Evolutionary conservation across 1,140 invertebrate genomes (phyloP).

Genomic region (Lasioglossum baleicum): DNA sequence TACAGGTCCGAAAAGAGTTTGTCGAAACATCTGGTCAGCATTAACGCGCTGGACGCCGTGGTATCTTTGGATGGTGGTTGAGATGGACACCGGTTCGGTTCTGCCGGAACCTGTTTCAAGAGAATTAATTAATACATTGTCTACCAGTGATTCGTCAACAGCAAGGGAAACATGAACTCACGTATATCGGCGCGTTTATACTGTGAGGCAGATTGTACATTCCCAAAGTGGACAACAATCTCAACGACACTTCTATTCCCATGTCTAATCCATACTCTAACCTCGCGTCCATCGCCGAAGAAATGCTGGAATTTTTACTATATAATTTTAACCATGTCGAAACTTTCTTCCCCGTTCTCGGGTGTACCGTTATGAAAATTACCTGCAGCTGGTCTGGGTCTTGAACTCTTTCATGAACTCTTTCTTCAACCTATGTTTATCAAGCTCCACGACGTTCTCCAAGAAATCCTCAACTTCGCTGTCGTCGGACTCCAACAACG

Average conservation of each 20-base stretch:
- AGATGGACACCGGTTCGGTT: constrained; percentile 63
- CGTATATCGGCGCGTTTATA: constrained; percentile 79
- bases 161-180: constrained; percentile 51
- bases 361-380: constrained; percentile 31
- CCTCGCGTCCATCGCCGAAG: constrained; percentile 87
- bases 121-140: not conserved
- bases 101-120: constrained; percentile 50
- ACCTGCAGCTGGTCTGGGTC: constrained; percentile 71
- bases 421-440: constrained; percentile 78
- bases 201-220: constrained; percentile 82
- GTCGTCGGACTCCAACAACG: constrained; percentile 86
- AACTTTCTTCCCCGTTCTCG: not conserved
- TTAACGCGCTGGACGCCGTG: constrained; percentile 77
- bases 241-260: constrained; percentile 86
- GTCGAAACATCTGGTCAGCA: constrained; percentile 87
- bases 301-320: constrained; percentile 76
- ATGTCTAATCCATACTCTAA: constrained; percentile 88
- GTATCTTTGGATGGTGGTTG: constrained; percentile 65
- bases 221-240: constrained; percentile 83
- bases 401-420: constrained; percentile 67
- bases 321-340: not conserved
- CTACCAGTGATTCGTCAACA: too few relatives aligned
- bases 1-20: constrained; percentile 83
- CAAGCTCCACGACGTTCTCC: constrained; percentile 84
- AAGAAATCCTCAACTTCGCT: constrained; percentile 86